Conservation (phyloP, 2,113 vertebrate species). For the Polyodon spathula region DNA sequence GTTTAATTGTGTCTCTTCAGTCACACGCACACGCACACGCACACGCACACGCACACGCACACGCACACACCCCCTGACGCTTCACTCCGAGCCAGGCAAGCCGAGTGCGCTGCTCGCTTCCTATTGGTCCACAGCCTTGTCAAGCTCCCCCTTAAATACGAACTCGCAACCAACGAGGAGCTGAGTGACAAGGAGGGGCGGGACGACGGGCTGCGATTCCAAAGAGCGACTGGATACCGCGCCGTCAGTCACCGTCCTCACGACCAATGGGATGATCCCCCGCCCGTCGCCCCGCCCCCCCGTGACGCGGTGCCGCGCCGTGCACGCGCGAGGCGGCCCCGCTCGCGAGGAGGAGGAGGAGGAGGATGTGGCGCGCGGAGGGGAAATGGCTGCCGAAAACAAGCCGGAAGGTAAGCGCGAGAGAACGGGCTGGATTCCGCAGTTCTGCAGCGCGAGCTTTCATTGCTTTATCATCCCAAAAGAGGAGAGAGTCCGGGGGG, state of each 20-base stretch:
- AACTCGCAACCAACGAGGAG: slow-evolving; percentile 19
- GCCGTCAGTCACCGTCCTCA: slow-evolving; percentile 47
- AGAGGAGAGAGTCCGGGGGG: too few relatives aligned
- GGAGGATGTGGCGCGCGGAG: slow-evolving; percentile 95
- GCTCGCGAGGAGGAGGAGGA: slow-evolving; percentile 78
- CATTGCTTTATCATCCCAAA: too few relatives aligned
- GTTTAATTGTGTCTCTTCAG: too few relatives aligned
- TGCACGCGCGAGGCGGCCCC: slow-evolving; percentile 84
- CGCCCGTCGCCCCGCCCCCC: slow-evolving; percentile 36
- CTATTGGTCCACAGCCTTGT: slow-evolving; percentile 6
- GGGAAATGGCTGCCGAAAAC: slow-evolving; percentile 98
- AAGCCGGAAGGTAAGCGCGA: slow-evolving; percentile 94
- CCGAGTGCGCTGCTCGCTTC: too few relatives aligned
- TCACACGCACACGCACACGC: too few relatives aligned
- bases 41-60: too few relatives aligned
- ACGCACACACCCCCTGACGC: too few relatives aligned
- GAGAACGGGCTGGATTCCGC: too few relatives aligned
- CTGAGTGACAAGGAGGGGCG: slow-evolving; percentile 26
- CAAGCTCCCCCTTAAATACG: slow-evolving; percentile 24
- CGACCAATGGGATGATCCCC: slow-evolving; percentile 66
- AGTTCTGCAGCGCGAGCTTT: too few relatives aligned
- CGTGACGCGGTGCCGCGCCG: slow-evolving; percentile 66
- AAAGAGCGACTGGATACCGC: slow-evolving; percentile 33
- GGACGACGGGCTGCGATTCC: slow-evolving; percentile 28
- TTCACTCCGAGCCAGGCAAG: too few relatives aligned